phyloP scores from a whole-genome alignment of 2,113 vertebrate genomes.

The Columba livia region DNA sequence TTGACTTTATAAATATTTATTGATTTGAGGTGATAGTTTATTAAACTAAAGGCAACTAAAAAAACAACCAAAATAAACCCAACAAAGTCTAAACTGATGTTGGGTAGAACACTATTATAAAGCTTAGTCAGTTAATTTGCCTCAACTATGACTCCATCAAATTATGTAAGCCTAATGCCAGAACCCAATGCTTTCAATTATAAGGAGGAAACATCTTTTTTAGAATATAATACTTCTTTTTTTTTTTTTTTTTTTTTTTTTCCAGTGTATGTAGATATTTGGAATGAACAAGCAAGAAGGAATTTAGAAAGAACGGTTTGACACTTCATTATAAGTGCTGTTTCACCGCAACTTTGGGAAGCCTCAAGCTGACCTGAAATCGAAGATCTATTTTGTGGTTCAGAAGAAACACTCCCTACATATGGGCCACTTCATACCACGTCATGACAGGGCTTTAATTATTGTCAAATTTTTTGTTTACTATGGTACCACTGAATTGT shows the following conservation, averaged over 20 bases:
- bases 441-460: not conserved
- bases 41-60: not conserved
- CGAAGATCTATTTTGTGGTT: not conserved
- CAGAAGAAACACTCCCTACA: not conserved
- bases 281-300: rapidly evolving
- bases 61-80: not conserved
- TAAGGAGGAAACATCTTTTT: not conserved
- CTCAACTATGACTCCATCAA: not conserved
- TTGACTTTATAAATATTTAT: not conserved
- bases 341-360: not conserved
- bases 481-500: not conserved
- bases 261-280: not conserved
- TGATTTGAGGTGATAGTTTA: not conserved
- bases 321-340: not conserved
- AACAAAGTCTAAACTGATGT: not conserved
- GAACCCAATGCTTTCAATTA: not conserved
- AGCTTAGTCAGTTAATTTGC: not conserved
- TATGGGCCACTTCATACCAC: not conserved
- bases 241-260: no score
- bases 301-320: not conserved
- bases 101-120: not conserved
- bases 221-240: not conserved
- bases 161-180: not conserved
- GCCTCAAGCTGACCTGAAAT: not conserved
- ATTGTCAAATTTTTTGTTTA: not conserved